Conservation (phyloP, 2,888 invertebrate species). For the Sesia apiformis region DNA sequence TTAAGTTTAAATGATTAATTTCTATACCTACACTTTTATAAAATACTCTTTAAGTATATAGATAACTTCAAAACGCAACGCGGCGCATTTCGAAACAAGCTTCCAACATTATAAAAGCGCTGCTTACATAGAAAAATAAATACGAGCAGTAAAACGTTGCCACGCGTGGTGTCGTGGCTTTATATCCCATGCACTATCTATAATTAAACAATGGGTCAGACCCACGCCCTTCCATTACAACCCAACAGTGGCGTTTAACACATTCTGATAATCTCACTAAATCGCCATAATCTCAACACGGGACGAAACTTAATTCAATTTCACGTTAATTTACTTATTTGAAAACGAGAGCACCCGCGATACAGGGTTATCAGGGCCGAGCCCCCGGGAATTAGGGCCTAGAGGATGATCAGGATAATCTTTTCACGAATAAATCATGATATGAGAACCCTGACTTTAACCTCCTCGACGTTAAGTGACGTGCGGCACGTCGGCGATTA, state of each 20-base stretch:
- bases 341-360: constrained; percentile 50
- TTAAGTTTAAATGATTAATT: too few relatives aligned
- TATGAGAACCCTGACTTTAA: constrained; percentile 13
- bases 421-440: constrained; percentile 50
- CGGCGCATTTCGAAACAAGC: too few relatives aligned
- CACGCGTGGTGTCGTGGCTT: constrained; percentile 18
- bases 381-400: constrained; percentile 37
- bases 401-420: constrained; percentile 49
- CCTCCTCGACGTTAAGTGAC: constrained; percentile 1
- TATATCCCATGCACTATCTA: constrained; percentile 47
- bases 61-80: too few relatives aligned
- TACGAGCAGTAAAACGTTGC: too few relatives aligned
- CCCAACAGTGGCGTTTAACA: constrained; percentile 59
- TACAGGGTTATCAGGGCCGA: constrained; percentile 39
- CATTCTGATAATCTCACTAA: constrained; percentile 67
- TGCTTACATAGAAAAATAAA: too few relatives aligned
- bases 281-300: constrained; percentile 62
- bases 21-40: too few relatives aligned
- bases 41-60: too few relatives aligned
- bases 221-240: constrained; percentile 52
- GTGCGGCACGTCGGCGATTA: background rate
- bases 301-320: constrained; percentile 65
- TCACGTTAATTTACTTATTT: constrained; percentile 67
- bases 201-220: constrained; percentile 62
- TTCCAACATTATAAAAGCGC: too few relatives aligned